Conservation (phyloP, 2,888 invertebrate genomes). For the Heliconius sara region DNA sequence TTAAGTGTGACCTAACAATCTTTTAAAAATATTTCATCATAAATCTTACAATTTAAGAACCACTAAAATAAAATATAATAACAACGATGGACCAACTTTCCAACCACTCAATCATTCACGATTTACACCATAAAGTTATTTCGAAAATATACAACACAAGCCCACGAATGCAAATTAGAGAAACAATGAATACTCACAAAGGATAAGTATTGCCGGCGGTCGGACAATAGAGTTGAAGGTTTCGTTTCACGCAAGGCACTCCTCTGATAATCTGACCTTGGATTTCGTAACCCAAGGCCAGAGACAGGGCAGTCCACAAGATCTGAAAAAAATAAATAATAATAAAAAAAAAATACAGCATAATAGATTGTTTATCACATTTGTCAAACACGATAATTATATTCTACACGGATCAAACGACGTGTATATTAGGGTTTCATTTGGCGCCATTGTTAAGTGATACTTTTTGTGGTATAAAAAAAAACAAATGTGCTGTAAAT, state of each 20-base stretch:
- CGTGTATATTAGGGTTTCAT: neutral
- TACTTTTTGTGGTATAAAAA: neutral
- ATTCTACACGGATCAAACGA: slow-evolving; percentile 23
- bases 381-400: slow-evolving; percentile 40
- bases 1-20: too few species aligned
- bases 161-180: slow-evolving; percentile 44
- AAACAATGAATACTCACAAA: slow-evolving; percentile 86
- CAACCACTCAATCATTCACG: neutral
- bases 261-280: slow-evolving; percentile 94
- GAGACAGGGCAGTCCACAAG: slow-evolving; percentile 94
- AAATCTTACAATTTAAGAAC: neutral
- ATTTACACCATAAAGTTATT: neutral
- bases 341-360: slow-evolving; percentile 30
- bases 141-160: slow-evolving; percentile 36
- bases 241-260: slow-evolving; percentile 94
- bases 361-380: slow-evolving; percentile 27
- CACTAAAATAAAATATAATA: neutral
- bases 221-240: slow-evolving; percentile 95
- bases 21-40: neutral
- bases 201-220: slow-evolving; percentile 96
- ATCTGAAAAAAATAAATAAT: slow-evolving; percentile 85
- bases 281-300: slow-evolving; percentile 93
- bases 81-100: neutral
- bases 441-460: neutral
- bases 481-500: neutral